Evolutionary conservation across 2,797 vertebrate genomes (phyloP).

Genomic region (Stomatorhinus walkeri): DNA sequence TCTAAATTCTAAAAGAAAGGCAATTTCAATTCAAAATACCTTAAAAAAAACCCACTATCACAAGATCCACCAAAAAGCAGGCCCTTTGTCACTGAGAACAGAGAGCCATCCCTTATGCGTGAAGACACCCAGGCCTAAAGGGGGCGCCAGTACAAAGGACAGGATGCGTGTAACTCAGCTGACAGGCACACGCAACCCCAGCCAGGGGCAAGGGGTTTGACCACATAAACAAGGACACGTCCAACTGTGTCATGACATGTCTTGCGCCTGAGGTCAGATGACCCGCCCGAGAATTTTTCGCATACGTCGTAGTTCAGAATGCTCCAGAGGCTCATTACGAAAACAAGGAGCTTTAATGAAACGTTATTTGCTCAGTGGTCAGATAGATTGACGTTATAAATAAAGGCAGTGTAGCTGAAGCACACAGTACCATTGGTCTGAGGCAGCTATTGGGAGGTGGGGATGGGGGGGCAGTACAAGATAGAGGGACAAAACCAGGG

Average conservation of each 20-base stretch:
- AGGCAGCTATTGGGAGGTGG: neutral
- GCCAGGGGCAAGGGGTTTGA: neutral
- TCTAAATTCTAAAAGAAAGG: neutral
- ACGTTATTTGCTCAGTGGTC: neutral
- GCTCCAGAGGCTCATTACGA: neutral
- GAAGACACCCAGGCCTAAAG: neutral
- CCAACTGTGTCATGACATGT: neutral
- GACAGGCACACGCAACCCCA: neutral
- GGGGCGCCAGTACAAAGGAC: neutral
- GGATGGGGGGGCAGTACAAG: neutral
- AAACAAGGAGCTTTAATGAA: neutral
- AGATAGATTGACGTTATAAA: neutral
- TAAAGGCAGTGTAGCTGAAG: neutral
- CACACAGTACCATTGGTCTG: neutral
- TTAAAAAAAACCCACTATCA: neutral
- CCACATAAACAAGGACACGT: neutral
- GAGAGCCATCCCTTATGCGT: neutral
- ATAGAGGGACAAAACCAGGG: neutral
- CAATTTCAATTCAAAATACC: neutral
- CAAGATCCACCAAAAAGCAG: neutral
- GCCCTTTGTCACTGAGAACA: neutral
- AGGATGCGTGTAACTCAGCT: neutral
- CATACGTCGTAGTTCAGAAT: neutral
- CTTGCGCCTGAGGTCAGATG: neutral
- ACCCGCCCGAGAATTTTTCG: neutral